Base-by-base conservation (phyloP, 2,113 vertebrate species). In the Lepisosteus osseus region DNA sequence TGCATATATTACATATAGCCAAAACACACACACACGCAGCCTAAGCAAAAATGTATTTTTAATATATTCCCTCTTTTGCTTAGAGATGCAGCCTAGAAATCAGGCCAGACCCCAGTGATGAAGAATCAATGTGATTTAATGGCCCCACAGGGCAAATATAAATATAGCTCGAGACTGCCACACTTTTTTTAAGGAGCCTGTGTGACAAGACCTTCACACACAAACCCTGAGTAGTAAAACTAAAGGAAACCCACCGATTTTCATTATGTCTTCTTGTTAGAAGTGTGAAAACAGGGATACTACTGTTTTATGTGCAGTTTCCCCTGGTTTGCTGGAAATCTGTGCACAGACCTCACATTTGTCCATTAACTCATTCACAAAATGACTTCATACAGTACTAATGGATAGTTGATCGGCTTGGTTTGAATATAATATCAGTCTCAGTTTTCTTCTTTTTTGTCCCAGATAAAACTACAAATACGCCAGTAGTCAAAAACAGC, bases 111-210 rank as follows among this genome's bases (percentile, higher is more conserved):
- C 77, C 76, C 81, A 85, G 81, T 89, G 85, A 90, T 77, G 79
- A 89, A 90, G 84, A 90, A 90, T 86, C 85, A 81, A 86, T 81
- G 84, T 85, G 87, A 91, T 88, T 90, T 90, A 90, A 90, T 87
- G 86, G 85, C 84, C 83, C 89, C 86, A 79, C 73, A 71, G 87
- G 88, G 90, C 78, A 78, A 71, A 84, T 87, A 86, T 86, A 90
- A 88, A 90, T 89, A 90, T 90, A 90, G 88, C 85, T 70, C 79
- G 72, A 83, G 77, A 73, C 81, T 84, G 78, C 73, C 77, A 77
- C 78, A 80, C 73, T 81, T 77, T 74, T 84, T 74, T 72, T 29
- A 69, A 83, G 70, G 43, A 84, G 75, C 79, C 83, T 85, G 80
- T 79, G 70, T 79, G 74, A 75, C 85, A 86, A 74, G 69, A 59